Evolutionary conservation across 2,888 invertebrate genomes (phyloP).

Genomic region (Gastrophysa polygoni): DNA sequence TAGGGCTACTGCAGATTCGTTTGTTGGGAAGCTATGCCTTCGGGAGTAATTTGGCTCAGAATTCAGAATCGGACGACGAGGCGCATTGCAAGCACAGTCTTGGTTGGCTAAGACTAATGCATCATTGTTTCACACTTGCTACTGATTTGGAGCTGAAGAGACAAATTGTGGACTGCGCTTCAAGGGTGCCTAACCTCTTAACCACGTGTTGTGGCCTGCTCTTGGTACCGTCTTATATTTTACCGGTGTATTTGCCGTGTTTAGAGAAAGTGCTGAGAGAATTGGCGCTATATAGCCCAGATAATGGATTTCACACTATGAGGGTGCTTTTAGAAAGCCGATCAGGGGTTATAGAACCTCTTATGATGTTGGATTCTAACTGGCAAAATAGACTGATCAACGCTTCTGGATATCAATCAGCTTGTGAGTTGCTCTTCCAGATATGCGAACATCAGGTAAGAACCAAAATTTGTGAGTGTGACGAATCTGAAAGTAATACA

Average conservation of each 20-base stretch:
- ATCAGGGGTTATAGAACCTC: conserved; percentile 53
- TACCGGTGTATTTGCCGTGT: conserved; percentile 67
- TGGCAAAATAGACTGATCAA: conserved; percentile 53
- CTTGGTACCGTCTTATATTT: conserved; percentile 69
- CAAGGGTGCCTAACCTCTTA: conserved; percentile 69
- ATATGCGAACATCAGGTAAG: conserved; percentile 67
- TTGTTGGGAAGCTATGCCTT: conserved; percentile 87
- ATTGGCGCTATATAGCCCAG: conserved; percentile 69
- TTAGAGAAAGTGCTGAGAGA: conserved; percentile 73
- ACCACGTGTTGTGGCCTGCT: conserved; percentile 75
- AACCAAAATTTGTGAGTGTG: too few species aligned
- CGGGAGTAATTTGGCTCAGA: conserved; percentile 60
- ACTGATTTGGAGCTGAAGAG: conserved; percentile 55
- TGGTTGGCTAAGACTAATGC: conserved; percentile 83
- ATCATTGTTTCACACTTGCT: conserved; percentile 73
- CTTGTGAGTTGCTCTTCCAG: conserved; percentile 82
- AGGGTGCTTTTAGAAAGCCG: conserved; percentile 66
- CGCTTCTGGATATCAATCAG: conserved; percentile 62
- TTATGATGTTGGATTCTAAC: conserved; percentile 48
- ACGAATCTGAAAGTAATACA: background rate
- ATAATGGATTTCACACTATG: conserved; percentile 65
- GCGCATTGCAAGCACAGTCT: conserved; percentile 58
- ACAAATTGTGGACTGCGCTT: conserved; percentile 67
- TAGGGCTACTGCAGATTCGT: conserved; percentile 86
- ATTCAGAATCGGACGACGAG: conserved; percentile 61